Conservation (phyloP, 2,113 vertebrate species). For the Pseudorasbora parva region DNA sequence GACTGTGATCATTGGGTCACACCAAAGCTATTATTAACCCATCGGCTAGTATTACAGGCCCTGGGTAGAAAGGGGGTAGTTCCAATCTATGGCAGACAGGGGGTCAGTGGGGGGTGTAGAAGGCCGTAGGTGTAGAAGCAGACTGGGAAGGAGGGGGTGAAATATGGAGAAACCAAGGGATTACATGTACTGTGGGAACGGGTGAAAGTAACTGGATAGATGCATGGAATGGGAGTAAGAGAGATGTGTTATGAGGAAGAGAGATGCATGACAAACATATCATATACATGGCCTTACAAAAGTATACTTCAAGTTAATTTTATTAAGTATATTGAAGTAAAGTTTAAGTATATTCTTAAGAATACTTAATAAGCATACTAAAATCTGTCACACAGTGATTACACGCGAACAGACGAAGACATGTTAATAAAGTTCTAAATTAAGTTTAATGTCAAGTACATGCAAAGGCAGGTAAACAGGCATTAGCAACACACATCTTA, state of each 20-base stretch:
- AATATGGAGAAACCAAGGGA: slow-evolving; percentile 55
- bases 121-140: slow-evolving; percentile 37
- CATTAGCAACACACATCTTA: too few species aligned
- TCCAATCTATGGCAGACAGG: slow-evolving; percentile 14
- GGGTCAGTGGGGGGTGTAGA: not conserved
- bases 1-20: slow-evolving; percentile 71
- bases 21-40: slow-evolving; percentile 72
- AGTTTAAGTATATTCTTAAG: too few species aligned
- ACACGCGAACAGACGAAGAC: too few species aligned
- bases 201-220: slow-evolving; percentile 57
- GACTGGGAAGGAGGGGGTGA: slow-evolving; percentile 44
- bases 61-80: slow-evolving; percentile 52
- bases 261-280: slow-evolving; percentile 38
- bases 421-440: too few species aligned
- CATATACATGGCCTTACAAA: not conserved
- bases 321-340: too few species aligned
- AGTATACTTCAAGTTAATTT: too few species aligned
- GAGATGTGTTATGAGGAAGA: slow-evolving; percentile 27
- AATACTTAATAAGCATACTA: too few species aligned
- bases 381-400: too few species aligned
- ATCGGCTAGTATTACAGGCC: slow-evolving; percentile 71
- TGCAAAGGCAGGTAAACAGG: too few species aligned
- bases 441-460: too few species aligned
- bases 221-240: slow-evolving; percentile 38
- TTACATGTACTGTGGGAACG: slow-evolving; percentile 58